These are phyloP conservation scores for Struthidea cinerea DNA, from an alignment of 2,113 vertebrate species.

Conservation along the genomic window DNA sequence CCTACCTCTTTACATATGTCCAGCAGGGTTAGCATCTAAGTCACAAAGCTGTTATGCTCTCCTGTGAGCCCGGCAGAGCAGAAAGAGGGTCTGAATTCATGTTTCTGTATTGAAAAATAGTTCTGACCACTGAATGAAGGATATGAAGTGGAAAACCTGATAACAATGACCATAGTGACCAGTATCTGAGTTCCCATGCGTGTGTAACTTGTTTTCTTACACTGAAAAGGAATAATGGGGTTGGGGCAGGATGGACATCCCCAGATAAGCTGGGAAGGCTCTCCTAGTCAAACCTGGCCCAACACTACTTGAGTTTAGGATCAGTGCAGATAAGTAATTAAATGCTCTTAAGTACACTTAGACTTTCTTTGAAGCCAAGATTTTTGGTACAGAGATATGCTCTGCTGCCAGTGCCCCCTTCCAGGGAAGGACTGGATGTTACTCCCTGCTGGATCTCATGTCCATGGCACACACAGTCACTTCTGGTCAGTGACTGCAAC, in stretches of 20 bases:
- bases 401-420: not conserved
- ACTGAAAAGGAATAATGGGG: not conserved
- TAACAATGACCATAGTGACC: not conserved
- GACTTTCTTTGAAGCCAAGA: not conserved
- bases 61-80: not conserved
- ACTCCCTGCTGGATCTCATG: not conserved
- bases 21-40: not conserved
- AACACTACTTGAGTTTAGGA: not conserved
- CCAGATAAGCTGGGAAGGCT: not conserved
- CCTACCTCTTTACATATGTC: not conserved
- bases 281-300: not conserved
- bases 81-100: not conserved
- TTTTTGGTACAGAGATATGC: not conserved
- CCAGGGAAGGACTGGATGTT: not conserved
- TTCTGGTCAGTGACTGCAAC: not conserved
- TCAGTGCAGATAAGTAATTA: not conserved
- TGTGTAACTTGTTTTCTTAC: not conserved
- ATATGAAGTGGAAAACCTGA: not conserved
- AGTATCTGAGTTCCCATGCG: not conserved
- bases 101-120: not conserved
- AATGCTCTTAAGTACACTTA: not conserved
- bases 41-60: not conserved
- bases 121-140: not conserved
- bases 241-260: not conserved
- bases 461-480: rapidly evolving